Percentiles rank a stretch among this genome's conserved stretches.
These are phyloP conservation scores for Drosophila subobscura DNA, from an alignment of 1,140 invertebrate species.

Conservation along the genomic window DNA sequence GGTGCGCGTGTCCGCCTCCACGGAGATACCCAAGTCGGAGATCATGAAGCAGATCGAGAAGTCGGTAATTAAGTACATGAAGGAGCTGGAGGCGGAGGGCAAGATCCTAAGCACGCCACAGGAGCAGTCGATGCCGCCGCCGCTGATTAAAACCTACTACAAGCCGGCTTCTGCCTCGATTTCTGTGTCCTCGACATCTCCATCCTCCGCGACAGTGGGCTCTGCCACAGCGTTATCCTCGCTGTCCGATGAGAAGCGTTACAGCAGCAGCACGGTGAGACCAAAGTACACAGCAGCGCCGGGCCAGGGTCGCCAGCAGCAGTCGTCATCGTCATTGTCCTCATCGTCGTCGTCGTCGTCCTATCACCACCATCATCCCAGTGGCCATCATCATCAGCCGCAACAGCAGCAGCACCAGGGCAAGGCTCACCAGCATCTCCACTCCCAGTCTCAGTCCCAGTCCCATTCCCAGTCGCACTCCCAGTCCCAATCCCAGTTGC, in stretches of 20 bases:
- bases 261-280: slow-evolving; percentile 62
- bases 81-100: slow-evolving; percentile 79
- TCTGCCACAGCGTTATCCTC: not conserved
- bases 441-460: too few species aligned
- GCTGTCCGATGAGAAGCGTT: slow-evolving; percentile 60
- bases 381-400: slow-evolving; percentile 20
- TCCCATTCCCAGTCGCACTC: too few species aligned
- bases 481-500: too few species aligned
- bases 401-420: slow-evolving; percentile 26
- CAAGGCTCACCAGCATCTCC: too few species aligned
- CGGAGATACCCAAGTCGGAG: slow-evolving; percentile 81
- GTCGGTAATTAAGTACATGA: slow-evolving; percentile 81
- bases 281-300: slow-evolving; percentile 54
- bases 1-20: slow-evolving; percentile 74
- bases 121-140: slow-evolving; percentile 42
- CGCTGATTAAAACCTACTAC: slow-evolving; percentile 67
- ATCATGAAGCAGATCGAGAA: slow-evolving; percentile 83
- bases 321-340: not conserved
- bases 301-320: slow-evolving; percentile 9
- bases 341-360: not conserved
- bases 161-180: slow-evolving; percentile 57
- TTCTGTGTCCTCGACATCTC: slow-evolving; percentile 1
- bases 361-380: not conserved
- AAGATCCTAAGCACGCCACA: slow-evolving; percentile 75
- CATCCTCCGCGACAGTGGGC: not conserved